A percentile compares a stretch with the other conserved stretches of the same genome.
phyloP scores from a whole-genome alignment of 2,888 invertebrate genomes.

The Cepaea hortensis region DNA sequence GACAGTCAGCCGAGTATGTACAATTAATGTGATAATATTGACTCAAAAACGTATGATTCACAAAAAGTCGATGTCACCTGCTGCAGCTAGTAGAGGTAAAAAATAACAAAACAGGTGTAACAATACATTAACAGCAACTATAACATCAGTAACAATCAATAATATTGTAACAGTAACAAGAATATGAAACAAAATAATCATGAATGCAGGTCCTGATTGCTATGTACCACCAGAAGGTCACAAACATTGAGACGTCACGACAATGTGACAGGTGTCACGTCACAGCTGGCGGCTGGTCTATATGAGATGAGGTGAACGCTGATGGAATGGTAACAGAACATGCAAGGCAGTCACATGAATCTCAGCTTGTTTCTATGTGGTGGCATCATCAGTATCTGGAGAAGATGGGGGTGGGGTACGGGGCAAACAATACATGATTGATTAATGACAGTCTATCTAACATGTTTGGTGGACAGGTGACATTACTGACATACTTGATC shows the following conservation, averaged over 20 bases:
- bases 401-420: background rate
- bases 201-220: conserved; percentile 11
- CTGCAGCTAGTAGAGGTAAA: conserved; percentile 25
- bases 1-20: too few species aligned
- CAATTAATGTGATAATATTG: background rate
- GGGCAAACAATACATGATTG: too few species aligned
- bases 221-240: background rate
- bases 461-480: too few species aligned
- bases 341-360: conserved; percentile 12
- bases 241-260: background rate
- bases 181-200: background rate
- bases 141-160: conserved; percentile 25
- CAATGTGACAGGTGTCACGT: conserved; percentile 4
- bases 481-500: too few species aligned
- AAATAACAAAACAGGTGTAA: background rate
- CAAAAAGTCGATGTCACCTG: conserved; percentile 22
- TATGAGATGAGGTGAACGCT: conserved; percentile 11
- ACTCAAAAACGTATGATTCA: background rate
- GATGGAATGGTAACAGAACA: conserved; percentile 27
- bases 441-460: too few species aligned
- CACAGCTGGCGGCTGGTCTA: conserved; percentile 14
- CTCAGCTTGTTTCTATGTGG: background rate
- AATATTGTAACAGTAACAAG: conserved; percentile 11
- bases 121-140: background rate
- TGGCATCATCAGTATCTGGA: conserved; percentile 31